Base-by-base conservation (phyloP, 1,140 invertebrate species). In the Hyposmocoma kahamanoa region DNA sequence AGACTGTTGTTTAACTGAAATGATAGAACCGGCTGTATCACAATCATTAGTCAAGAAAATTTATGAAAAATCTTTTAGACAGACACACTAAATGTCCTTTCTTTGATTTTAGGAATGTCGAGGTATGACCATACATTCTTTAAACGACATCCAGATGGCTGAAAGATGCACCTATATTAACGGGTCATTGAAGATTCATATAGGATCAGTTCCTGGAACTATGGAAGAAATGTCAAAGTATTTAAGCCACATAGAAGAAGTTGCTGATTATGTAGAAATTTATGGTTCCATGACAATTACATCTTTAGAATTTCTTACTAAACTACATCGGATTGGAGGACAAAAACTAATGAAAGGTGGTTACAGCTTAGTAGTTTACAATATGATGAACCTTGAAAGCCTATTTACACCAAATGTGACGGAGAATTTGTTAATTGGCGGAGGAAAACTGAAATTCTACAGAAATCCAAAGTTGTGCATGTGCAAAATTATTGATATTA, bases 281-380 rank as follows among this genome's bases (percentile, higher is more conserved):
- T 89, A 92, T 13, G 59, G 68, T 8, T 94, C 93, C n/a, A 90
- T 91, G 59, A 89, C 91, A 0, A 73, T 97, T 0, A 88, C 92
- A 18, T 94, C 94, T 0, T 79, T 97, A 3, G 90, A 94, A 62
- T 97, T 97, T 78, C 84, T 98, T n/a, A 90, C 90, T 54, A 93
- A 90, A 28, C 54, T 89, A 1, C 53, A 48, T 30, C 47, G 67
- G 0, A 88, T 89, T 17, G 59, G 60, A 38, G 88, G 87, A 1
- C 41, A 59, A 32, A 67, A 72, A 11, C 52, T 87, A 4, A 72
- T 65, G 17, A 52, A 72, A 48, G 66, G 72, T 56, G 91, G 88
- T 44, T 93, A 93, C 76, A 90, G 93, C 0, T 68, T 98, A 2
- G 77, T 92, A 11, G 90, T 97, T 1, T 82, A 93, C 41, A 72